Evolutionary conservation across 2,113 vertebrate genomes (phyloP).

Genomic region (Sclerurus mexicanus): DNA sequence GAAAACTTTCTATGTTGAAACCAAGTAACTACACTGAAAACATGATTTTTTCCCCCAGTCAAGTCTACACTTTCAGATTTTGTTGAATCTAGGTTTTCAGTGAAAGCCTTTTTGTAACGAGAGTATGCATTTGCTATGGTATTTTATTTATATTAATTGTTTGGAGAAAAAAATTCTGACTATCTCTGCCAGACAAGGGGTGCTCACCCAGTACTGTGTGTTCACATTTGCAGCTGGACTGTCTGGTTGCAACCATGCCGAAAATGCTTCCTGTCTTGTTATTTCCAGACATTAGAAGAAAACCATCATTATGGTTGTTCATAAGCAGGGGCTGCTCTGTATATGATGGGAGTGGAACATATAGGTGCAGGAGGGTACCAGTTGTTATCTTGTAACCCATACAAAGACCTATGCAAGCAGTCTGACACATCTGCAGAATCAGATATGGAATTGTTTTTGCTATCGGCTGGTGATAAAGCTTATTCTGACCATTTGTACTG

Average conservation of each 20-base stretch:
- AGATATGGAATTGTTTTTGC: background rate
- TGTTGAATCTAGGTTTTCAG: background rate
- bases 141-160: background rate
- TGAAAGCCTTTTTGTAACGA: background rate
- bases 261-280: background rate
- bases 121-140: background rate
- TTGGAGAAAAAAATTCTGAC: background rate
- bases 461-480: background rate
- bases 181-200: background rate
- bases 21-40: background rate
- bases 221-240: background rate
- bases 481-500: background rate
- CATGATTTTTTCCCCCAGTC: accelerated
- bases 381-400: background rate
- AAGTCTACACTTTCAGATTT: background rate
- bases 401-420: background rate
- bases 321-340: background rate
- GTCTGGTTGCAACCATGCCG: background rate
- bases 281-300: background rate
- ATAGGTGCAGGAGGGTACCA: background rate
- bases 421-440: background rate
- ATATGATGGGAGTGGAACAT: background rate
- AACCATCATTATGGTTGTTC: background rate
- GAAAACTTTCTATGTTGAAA: background rate
- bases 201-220: background rate